These are phyloP conservation scores for Oopsacas minuta DNA, from an alignment of 37 sponge, comb jelly and placozoan species.

Conservation along the genomic window DNA sequence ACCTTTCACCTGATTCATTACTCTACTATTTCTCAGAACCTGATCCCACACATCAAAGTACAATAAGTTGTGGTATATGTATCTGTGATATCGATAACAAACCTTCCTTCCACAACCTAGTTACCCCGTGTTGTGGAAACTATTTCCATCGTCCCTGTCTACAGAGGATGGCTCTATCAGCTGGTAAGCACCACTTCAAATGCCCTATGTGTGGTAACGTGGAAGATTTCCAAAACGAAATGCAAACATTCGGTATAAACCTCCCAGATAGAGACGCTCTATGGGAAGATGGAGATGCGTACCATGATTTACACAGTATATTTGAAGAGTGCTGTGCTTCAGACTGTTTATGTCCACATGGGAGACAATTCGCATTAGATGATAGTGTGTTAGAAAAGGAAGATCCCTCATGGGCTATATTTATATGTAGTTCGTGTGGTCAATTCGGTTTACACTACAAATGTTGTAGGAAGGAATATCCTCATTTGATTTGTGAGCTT, in stretches of 20 bases:
- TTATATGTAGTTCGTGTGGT: background rate
- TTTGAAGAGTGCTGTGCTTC: background rate
- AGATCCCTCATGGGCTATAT: background rate
- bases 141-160: background rate
- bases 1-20: background rate
- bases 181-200: slow-evolving; percentile 5
- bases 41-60: background rate
- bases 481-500: background rate
- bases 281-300: slow-evolving; percentile 12
- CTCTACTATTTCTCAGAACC: slow-evolving; percentile 3
- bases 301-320: background rate
- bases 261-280: background rate
- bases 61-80: background rate
- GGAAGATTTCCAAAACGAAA: background rate
- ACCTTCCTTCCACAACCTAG: background rate
- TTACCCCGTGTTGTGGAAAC: background rate
- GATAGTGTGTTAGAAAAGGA: slow-evolving; percentile 2
- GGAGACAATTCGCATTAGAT: background rate
- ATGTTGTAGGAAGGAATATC: background rate
- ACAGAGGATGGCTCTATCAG: background rate
- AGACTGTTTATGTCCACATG: background rate
- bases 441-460: background rate
- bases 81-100: slow-evolving; percentile 2
- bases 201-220: slow-evolving; percentile 10
- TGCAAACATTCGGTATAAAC: background rate